Evolutionary conservation across 2,888 invertebrate species (phyloP), one percentile per base, ranked within the genome.

Genomic region (Agonum fuliginosum): DNA sequence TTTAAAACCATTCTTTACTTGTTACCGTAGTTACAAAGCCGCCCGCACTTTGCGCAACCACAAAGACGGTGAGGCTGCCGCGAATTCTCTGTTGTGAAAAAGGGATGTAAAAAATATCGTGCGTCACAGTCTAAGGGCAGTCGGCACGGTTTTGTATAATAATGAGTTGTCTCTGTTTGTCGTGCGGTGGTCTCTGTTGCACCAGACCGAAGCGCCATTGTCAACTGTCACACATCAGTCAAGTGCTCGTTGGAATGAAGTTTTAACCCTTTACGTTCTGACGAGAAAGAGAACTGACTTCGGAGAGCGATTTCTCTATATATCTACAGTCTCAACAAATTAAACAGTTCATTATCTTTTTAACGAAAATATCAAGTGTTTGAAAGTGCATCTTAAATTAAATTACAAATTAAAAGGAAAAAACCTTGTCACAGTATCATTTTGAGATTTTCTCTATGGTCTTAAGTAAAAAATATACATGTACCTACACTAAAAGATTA

Each of bases 181-280:
- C 24, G 58, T 20, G 19, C 27, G 54, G 41, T 58, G 69, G 17
- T 80, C 79, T 79, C 74, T 79, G 73, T 80, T 43, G 30, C 79
- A 77, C 79, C 78, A 79, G 75, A 81, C 78, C 76, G 51, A 30
- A 78, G 79, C 81, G 80, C 81, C 79, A 80, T 78, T 81, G 81
- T 81, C 80, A 80, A 78, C 79, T 81, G 81, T 81, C 81, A 81
- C 54, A 78, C 81, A 80, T 81, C 78, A 80, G 81, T 81, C 81
- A 81, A 81, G 62, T 24, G 27, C 37, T n/a, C 54, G 70, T 19
- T 69, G 77, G 77, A 77, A 77, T 77, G 77, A 77, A 77, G 77
- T 77, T 77, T 77, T 77, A 77, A 77, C 70, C 77, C 77, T 77
- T 70, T 77, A 76, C 76, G 46, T 37, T n/a, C 46, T n/a, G 70